phyloP scores from a whole-genome alignment of 2,797 vertebrate genomes.

The Vireo griseus region DNA sequence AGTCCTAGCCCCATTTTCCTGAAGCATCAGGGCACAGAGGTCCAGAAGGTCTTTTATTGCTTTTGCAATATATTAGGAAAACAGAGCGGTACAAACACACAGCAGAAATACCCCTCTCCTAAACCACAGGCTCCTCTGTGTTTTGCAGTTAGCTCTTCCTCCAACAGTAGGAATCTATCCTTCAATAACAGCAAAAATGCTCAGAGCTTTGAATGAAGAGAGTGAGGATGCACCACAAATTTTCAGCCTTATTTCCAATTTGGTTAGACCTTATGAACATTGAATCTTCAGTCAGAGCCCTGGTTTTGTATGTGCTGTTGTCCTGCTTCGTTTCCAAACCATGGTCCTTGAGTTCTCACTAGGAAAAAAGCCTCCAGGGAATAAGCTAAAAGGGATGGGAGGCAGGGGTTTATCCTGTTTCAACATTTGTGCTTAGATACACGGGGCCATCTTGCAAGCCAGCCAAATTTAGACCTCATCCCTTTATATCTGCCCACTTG shows the following conservation, averaged over 20 bases:
- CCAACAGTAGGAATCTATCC: not conserved
- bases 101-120: not conserved
- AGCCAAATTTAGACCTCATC: constrained; percentile 40
- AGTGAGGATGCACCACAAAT: not conserved
- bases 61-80: not conserved
- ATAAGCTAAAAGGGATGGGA: not conserved
- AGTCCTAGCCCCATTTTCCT: not conserved
- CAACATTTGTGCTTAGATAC: not conserved
- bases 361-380: not conserved
- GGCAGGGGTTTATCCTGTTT: not conserved
- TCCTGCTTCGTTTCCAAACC: not conserved
- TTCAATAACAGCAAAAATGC: not conserved
- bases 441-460: not conserved
- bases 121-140: not conserved
- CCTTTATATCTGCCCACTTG: constrained; percentile 35
- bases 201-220: not conserved
- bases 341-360: not conserved
- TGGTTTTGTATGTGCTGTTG: not conserved
- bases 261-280: not conserved
- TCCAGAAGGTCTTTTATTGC: not conserved
- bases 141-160: not conserved
- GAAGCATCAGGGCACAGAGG: not conserved
- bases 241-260: not conserved
- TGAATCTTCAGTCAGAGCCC: not conserved
- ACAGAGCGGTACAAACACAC: not conserved